These are phyloP conservation scores for Ceriagrion tenellum DNA, from an alignment of 2,888 invertebrate species.

Conservation along the genomic window DNA sequence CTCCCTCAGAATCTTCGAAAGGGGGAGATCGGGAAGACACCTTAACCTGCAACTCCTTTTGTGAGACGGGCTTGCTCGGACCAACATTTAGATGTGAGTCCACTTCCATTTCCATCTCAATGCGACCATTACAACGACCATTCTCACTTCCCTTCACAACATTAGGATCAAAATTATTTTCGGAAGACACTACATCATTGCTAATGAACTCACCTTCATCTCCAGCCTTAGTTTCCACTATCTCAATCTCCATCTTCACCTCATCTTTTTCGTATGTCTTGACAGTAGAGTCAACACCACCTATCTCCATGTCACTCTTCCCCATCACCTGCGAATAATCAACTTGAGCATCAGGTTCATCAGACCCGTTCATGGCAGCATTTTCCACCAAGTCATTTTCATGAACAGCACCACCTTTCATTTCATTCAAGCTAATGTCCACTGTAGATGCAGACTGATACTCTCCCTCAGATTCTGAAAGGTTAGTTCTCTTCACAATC, in stretches of 20 bases:
- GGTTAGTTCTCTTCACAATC: slow-evolving; percentile 37
- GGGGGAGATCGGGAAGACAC: slow-evolving; percentile 50
- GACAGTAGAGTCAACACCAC: background rate
- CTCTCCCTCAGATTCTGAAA: slow-evolving; percentile 60
- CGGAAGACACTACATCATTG: slow-evolving; percentile 53
- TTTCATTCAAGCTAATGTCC: background rate
- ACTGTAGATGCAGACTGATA: background rate
- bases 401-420: background rate
- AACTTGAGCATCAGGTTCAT: slow-evolving; percentile 17
- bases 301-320: slow-evolving; percentile 6
- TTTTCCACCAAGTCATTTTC: background rate
- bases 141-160: background rate
- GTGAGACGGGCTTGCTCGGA: background rate
- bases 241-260: slow-evolving; percentile 36
- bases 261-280: slow-evolving; percentile 8
- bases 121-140: slow-evolving; percentile 49
- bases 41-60: slow-evolving; percentile 29
- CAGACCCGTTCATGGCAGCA: background rate
- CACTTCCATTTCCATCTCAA: slow-evolving; percentile 56
- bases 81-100: slow-evolving; percentile 18
- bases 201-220: background rate
- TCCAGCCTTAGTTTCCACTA: background rate
- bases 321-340: background rate
- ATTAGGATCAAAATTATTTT: background rate
- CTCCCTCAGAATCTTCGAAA: slow-evolving; percentile 56